A percentile compares a stretch with the other conserved stretches of the same genome.
These are phyloP conservation scores for Pediacus dermestoides DNA, from an alignment of 2,888 invertebrate genomes.

Conservation along the genomic window DNA sequence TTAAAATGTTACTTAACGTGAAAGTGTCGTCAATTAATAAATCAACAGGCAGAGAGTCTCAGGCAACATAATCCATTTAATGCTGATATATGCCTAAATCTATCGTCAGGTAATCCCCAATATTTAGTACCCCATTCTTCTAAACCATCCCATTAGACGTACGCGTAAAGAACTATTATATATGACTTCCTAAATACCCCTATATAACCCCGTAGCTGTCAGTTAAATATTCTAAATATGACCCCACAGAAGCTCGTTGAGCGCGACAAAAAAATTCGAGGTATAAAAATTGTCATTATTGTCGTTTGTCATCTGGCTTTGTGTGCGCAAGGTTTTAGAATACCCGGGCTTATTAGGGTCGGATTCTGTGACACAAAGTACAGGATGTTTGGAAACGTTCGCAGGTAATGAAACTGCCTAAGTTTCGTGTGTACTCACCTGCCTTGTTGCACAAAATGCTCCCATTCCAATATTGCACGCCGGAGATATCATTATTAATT, in stretches of 20 bases:
- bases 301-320: conserved; percentile 43
- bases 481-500: conserved; percentile 13
- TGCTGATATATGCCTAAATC: conserved; percentile 35
- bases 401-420: conserved; percentile 36
- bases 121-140: conserved; percentile 34
- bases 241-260: conserved; percentile 18
- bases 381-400: conserved; percentile 46
- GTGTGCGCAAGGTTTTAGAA: conserved; percentile 38
- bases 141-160: conserved; percentile 28
- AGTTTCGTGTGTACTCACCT: conserved; percentile 25
- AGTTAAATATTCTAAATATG: conserved; percentile 33
- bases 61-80: conserved; percentile 32
- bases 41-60: conserved; percentile 19
- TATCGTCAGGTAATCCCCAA: conserved; percentile 38
- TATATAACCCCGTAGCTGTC: conserved; percentile 33
- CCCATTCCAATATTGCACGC: conserved; percentile 5
- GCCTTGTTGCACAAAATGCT: conserved; percentile 16
- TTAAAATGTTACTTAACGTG: no score
- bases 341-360: conserved; percentile 44
- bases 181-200: conserved; percentile 37
- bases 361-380: conserved; percentile 42
- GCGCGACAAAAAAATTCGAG: conserved; percentile 32
- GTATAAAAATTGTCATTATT: conserved; percentile 45
- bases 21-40: conserved; percentile 27
- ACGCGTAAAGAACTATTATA: conserved; percentile 35